Evolutionary conservation across 30 jellyfish, hydroid and myxozoan species (phyloP), one percentile per base, ranked within the genome.

Genomic region (Aurelia coerulea): DNA sequence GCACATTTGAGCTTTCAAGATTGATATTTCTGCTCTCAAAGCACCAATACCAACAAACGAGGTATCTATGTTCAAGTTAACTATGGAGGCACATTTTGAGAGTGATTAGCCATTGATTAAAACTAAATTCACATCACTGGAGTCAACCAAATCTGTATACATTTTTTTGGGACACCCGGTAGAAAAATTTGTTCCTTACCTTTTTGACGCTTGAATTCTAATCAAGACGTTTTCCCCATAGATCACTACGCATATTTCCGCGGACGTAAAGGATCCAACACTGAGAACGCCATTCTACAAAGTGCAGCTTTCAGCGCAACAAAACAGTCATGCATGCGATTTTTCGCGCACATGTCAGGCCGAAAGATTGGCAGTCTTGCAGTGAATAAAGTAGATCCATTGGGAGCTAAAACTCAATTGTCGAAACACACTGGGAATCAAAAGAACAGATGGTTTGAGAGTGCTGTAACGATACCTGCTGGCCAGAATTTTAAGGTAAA

Each of bases 391-490:
- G 73, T 60, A 63, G 66, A 34, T 54, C 74, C 18, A 12, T 10
- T 52, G 56, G 56, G 56, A 9, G 66, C 73, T 5, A 41, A 63
- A 29, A 42, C 85, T 32, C 73, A 75, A 14, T 54, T 75, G 9
- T 42, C 35, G 31, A 75, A 29, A 29, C 12, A 51, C 15, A n/a
- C 85, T 10, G 85, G 85, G 4, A 54, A 75, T 54, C 73, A 75
- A 60, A 53, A 53, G 73, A 63, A 37, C 17, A 62, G 68, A 19
- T 75, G 85, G 85, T 75, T 75, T 54, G 85, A 75, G 35, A 60
- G 59, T 54, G 85, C 59, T 50, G 85, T 63, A 5, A 75, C 59
- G 34, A 75, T 75, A 7, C 85, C 85, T 6, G 85, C 85, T 75
- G 85, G 85, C 33, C 19, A 18, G 19, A 54, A 75, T 29, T 75